Evolutionary conservation across 2,888 invertebrate species (phyloP).

Genomic region (Meloe dianella): DNA sequence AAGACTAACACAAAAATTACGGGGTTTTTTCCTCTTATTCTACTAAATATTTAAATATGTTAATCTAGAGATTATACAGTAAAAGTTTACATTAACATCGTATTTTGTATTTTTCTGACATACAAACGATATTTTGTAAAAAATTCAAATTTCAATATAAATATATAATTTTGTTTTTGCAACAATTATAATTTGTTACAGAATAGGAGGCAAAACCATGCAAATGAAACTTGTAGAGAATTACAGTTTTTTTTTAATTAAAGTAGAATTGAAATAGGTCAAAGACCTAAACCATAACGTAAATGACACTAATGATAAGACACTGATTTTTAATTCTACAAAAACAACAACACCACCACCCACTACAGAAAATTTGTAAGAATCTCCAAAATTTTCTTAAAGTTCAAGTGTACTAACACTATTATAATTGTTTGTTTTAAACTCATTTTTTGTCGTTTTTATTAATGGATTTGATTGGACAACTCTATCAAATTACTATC

Average conservation of each 20-base stretch:
- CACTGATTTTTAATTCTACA: background rate
- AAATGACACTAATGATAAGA: slow-evolving; percentile 3
- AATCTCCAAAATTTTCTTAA: background rate
- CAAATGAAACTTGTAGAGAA: background rate
- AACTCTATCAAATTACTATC: background rate
- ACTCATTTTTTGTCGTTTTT: no score
- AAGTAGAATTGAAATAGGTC: slow-evolving; percentile 3
- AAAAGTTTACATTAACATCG: background rate
- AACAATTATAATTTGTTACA: no score
- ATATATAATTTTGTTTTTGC: background rate
- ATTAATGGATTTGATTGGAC: background rate
- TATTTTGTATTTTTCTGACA: background rate
- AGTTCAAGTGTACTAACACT: background rate
- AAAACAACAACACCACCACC: background rate
- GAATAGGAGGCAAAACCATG: background rate
- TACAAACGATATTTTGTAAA: background rate
- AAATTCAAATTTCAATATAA: no score
- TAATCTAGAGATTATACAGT: slow-evolving; percentile 7
- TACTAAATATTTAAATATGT: background rate
- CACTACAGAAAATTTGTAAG: background rate
- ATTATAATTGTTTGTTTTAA: background rate
- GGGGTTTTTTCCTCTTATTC: background rate
- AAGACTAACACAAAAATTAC: background rate
- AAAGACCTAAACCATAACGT: slow-evolving; percentile 7
- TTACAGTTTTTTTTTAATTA: background rate